Percentiles rank a stretch among this genome's conserved stretches.
These are phyloP conservation scores for Formica selysi DNA, from an alignment of 1,140 invertebrate species.

Conservation along the genomic window DNA sequence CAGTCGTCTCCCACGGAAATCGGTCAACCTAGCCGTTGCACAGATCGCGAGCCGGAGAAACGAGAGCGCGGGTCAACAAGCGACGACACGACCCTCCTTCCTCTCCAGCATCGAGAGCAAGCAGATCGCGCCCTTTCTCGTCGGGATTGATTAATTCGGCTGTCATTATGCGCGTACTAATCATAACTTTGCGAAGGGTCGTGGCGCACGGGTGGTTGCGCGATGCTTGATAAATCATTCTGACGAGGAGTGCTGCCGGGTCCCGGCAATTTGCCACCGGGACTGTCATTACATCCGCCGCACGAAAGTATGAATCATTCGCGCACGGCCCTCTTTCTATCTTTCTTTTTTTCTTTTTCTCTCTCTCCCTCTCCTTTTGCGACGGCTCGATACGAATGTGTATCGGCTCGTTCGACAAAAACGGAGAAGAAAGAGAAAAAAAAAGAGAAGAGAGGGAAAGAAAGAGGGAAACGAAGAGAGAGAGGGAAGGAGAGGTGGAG, in stretches of 20 bases:
- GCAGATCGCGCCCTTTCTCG: conserved; percentile 5
- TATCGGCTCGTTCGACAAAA: conserved; percentile 56
- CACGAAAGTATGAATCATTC: conserved; percentile 67
- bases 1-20: conserved; percentile 32
- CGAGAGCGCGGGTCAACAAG: no score
- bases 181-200: conserved; percentile 35
- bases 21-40: conserved; percentile 23
- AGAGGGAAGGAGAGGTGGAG: conserved; percentile 10
- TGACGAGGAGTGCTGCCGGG: conserved; percentile 51
- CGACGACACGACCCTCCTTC: neutral
- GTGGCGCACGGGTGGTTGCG: conserved; percentile 61
- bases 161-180: conserved; percentile 43
- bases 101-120: neutral
- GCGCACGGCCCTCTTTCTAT: conserved; percentile 8
- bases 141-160: conserved; percentile 43
- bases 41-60: conserved; percentile 17
- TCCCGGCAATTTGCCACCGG: conserved; percentile 70
- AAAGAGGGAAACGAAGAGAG: no score
- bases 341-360: neutral
- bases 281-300: conserved; percentile 68
- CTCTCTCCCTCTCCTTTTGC: neutral
- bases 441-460: neutral
- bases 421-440: neutral
- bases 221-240: conserved; percentile 70
- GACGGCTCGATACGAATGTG: conserved; percentile 35